Conservation (phyloP, 2,888 invertebrate species). For the Elysia crispata region DNA sequence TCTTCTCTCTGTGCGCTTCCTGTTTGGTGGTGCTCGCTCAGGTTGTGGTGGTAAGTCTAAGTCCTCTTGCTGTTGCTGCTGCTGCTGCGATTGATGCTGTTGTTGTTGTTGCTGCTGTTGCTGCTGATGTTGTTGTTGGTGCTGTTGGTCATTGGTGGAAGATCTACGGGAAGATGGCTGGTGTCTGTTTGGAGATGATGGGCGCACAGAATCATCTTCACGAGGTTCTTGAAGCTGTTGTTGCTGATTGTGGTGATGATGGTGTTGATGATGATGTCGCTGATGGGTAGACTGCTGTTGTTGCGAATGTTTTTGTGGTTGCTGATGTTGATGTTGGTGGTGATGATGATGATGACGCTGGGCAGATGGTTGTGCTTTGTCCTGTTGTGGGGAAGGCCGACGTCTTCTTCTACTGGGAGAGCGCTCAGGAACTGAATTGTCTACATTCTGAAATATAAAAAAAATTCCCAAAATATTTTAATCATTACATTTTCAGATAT, state of each 20-base stretch:
- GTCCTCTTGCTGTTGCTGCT: slow-evolving; percentile 17
- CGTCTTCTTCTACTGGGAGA: slow-evolving; percentile 38
- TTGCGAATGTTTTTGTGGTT: background rate
- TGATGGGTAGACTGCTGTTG: slow-evolving; percentile 38
- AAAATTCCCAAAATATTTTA: slow-evolving; percentile 1
- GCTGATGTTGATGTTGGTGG: slow-evolving; percentile 21
- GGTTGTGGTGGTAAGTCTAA: background rate
- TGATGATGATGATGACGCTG: slow-evolving; percentile 17
- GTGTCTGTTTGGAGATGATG: background rate
- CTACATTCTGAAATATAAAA: slow-evolving; percentile 27
- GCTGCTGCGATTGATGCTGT: slow-evolving; percentile 18
- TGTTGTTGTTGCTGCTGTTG: slow-evolving; percentile 14
- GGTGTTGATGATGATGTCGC: slow-evolving; percentile 37
- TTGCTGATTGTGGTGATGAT: background rate
- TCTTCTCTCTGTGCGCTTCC: slow-evolving; percentile 33
- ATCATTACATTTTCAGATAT: too few relatives aligned
- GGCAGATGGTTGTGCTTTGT: slow-evolving; percentile 24
- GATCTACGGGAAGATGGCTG: slow-evolving; percentile 29
- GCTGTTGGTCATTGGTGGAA: slow-evolving; percentile 24
- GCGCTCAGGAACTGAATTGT: slow-evolving; percentile 16
- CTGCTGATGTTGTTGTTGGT: too few relatives aligned
- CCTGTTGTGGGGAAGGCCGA: slow-evolving; percentile 38
- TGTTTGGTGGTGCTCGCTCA: slow-evolving; percentile 28
- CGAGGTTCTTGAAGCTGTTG: background rate
- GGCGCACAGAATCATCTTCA: slow-evolving; percentile 12